Conservation (phyloP, 2,888 invertebrate species). For the Cecidostiba fungosa region DNA sequence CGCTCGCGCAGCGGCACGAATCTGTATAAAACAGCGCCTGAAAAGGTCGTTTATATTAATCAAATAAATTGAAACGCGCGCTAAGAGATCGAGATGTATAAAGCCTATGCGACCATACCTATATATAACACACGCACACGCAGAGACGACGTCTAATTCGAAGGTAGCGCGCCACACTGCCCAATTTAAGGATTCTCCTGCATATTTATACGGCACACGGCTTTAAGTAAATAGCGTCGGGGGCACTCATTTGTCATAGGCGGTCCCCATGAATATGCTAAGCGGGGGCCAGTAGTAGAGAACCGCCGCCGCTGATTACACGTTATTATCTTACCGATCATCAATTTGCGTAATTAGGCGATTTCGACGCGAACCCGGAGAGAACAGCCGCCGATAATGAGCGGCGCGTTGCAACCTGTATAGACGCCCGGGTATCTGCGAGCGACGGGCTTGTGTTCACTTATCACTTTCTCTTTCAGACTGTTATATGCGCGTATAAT, state of each 20-base stretch:
- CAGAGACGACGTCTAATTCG: constrained; percentile 27
- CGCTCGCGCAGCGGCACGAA: neutral
- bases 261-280: constrained; percentile 59
- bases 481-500: neutral
- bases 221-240: constrained; percentile 55
- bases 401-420: constrained; percentile 21
- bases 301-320: constrained; percentile 55
- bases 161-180: constrained; percentile 33
- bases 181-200: constrained; percentile 55
- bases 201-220: constrained; percentile 49
- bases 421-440: neutral
- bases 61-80: constrained; percentile 33
- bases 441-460: constrained; percentile 5
- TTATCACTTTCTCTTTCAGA: constrained; percentile 11
- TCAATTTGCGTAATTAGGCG: constrained; percentile 64
- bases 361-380: constrained; percentile 26
- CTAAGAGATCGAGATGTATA: neutral
- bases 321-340: constrained; percentile 62
- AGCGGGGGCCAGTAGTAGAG: constrained; percentile 20
- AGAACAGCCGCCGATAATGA: constrained; percentile 37
- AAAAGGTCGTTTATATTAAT: constrained; percentile 47
- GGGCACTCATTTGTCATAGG: constrained; percentile 61
- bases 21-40: neutral
- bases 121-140: no score
- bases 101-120: neutral